Evolutionary conservation across 2,113 vertebrate species (phyloP), one percentile per base, ranked within the genome.

Genomic region (Macrotis lagotis): DNA sequence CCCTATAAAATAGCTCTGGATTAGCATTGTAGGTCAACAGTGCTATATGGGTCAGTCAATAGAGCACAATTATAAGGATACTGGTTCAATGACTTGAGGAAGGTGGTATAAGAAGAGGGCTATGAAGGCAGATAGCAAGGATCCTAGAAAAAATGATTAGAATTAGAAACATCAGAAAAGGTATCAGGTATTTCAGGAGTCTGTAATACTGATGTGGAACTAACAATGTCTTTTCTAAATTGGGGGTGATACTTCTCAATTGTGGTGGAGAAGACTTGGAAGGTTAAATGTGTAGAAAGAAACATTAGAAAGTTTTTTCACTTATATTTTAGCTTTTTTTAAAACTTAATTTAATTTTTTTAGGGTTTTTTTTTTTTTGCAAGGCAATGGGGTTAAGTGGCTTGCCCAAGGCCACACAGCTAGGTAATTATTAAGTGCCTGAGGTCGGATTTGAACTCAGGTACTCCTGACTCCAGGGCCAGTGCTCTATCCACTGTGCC

Each of bases 1-100:
- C 59, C 91, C 95, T 92, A 49, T 91, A 93, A 94, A 96, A 48
- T 90, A 50, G 12, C 22, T 0, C 49, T 88, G 53, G 91, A 95
- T 93, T 91, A 47, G 74, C 91, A 92, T 94, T 95, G 88, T 8
- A 48, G 52, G 37, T 37, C 44, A 59, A 25, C 44, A 59, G 24
- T 92, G 83, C 52, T 31, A 16, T n/a, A 51, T 1, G 4, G 37
- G 16, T 44, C 9, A 47, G 10, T 47, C 91, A 74, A 47, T 24
- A 88, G 83, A 91, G 25, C 8, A 50, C 9, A 91, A 28, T 24
- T 37, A 37, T 94, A 83, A 95, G 3, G 66, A 83, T 19, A 44
- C 19, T 44, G n/a, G 52, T 89, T 25, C 19, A 44, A 83, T 28
- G 6, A 7, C 3, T 89, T 95, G 50, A 91, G n/a, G 44, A 92